These are phyloP conservation scores for Glareola pratincola DNA, from an alignment of 2,113 vertebrate genomes.

Conservation along the genomic window DNA sequence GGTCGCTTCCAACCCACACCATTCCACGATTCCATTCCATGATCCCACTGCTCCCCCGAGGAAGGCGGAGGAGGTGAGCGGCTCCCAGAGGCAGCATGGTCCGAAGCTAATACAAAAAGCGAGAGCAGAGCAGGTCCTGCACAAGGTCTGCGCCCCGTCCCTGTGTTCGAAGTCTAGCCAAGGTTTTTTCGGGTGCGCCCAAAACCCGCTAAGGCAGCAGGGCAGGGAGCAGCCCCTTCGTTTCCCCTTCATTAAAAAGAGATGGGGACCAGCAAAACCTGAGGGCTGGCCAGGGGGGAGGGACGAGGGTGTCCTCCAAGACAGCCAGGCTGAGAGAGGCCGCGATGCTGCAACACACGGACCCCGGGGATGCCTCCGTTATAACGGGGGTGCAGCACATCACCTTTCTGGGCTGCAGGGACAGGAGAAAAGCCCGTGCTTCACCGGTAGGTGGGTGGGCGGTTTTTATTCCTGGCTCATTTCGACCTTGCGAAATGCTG, in stretches of 20 bases:
- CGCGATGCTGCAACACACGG: fast-evolving
- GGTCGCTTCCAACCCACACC: no score
- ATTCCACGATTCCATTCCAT: no score
- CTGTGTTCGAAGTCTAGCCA: fast-evolving
- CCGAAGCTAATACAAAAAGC: neutral
- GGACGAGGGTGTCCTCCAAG: neutral
- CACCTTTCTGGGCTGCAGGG: neutral
- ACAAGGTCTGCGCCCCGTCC: neutral
- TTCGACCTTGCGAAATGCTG: neutral
- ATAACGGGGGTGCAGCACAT: neutral
- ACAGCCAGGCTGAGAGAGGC: neutral
- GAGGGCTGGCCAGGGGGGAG: no score
- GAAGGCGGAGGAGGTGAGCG: fast-evolving
- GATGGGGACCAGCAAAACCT: neutral
- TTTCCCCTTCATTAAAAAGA: neutral
- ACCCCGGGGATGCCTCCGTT: neutral
- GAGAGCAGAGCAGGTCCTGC: neutral
- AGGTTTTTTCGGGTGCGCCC: neutral
- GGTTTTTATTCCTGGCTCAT: neutral
- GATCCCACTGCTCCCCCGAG: fast-evolving
- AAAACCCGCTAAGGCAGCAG: neutral
- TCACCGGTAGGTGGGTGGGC: neutral
- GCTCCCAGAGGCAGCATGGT: fast-evolving
- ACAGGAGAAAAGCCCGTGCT: neutral
- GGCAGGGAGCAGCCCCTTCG: neutral